Base-by-base conservation (phyloP, 2,797 vertebrate species). In the Tenualosa ilisha region DNA sequence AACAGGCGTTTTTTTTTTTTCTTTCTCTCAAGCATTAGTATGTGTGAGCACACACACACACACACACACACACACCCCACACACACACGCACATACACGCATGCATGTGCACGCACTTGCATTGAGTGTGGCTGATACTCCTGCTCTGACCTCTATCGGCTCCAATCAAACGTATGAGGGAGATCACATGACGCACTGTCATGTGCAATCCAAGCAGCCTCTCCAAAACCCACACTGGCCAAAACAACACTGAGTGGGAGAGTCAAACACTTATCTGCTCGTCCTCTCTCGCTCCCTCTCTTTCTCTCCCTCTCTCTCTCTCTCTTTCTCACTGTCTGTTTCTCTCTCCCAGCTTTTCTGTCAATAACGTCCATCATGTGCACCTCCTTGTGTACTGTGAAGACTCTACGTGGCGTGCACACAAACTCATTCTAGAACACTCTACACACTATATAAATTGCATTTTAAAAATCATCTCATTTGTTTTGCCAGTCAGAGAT, bases 1-100 rank as follows among this genome's bases (percentile, higher is more conserved):
- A 88, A 31, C 61, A 72, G 59, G 63, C 85, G 86, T 85, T 86
- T 54, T 15, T 46, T 46, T 46, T 46, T n/a, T 85, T 86, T 54
- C 3, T 46, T 46, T 46, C 3, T n/a, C 22, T 1, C 12, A 63
- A 15, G 63, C 63, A 68, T 68, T 68, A 31, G 24, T n/a, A 68
- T 68, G 26, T 68, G 11, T 68, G 51, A 53, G 50, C 50, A 51
- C 50, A 7, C 46, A 46, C 46, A 4, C 46, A 46, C 46, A 46
- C 46, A 46, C 46, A 51, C 50, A 51, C 46, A 0, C 7, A 1
- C 46, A 1, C 3, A 1, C 7, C 46, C 3, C 7, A 7, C 46
- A 46, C 46, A 4, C 46, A 46, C 46, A 46, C 46, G 3, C 46
- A 51, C 50, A 51, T 7, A 51, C 50, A 53, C 51, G 13, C 51